A percentile compares a stretch with the other conserved stretches of the same genome.
These are phyloP conservation scores for Mythimna lalbum DNA, from an alignment of 2,888 invertebrate species.

Conservation along the genomic window DNA sequence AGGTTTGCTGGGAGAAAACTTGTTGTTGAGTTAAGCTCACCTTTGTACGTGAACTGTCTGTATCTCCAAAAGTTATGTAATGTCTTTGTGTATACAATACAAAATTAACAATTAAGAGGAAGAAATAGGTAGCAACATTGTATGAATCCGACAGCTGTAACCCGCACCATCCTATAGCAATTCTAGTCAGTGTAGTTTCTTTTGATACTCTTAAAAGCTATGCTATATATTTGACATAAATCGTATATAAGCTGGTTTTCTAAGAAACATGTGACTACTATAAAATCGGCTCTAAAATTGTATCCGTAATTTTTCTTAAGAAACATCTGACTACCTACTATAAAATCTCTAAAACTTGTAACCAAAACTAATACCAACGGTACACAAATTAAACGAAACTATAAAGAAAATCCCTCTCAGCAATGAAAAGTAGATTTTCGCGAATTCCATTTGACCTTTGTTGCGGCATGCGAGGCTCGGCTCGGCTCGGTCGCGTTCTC, in stretches of 20 bases:
- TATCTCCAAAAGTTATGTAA: too few relatives aligned
- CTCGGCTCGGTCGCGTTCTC: slow-evolving; percentile 82
- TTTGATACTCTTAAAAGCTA: too few relatives aligned
- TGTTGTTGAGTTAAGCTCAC: too few relatives aligned
- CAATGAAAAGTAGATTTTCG: slow-evolving; percentile 56
- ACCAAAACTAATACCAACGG: background rate
- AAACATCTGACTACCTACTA: background rate
- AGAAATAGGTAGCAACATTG: too few relatives aligned
- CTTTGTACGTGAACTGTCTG: too few relatives aligned
- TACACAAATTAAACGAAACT: background rate
- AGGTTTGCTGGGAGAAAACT: too few relatives aligned
- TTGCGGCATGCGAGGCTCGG: slow-evolving; percentile 72
- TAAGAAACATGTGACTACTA: background rate
- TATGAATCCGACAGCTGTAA: too few relatives aligned
- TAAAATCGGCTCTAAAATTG: background rate
- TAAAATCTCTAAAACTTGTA: background rate
- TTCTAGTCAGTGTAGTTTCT: too few relatives aligned
- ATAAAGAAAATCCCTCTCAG: background rate
- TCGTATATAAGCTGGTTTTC: background rate
- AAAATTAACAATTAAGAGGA: too few relatives aligned
- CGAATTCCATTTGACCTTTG: slow-evolving; percentile 77
- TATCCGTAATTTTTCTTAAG: background rate
- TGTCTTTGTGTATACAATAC: too few relatives aligned
- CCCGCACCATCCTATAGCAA: too few relatives aligned
- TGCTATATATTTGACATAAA: background rate